Conservation (phyloP, 2,113 vertebrate genomes). For the Oreochromis spilurus region DNA sequence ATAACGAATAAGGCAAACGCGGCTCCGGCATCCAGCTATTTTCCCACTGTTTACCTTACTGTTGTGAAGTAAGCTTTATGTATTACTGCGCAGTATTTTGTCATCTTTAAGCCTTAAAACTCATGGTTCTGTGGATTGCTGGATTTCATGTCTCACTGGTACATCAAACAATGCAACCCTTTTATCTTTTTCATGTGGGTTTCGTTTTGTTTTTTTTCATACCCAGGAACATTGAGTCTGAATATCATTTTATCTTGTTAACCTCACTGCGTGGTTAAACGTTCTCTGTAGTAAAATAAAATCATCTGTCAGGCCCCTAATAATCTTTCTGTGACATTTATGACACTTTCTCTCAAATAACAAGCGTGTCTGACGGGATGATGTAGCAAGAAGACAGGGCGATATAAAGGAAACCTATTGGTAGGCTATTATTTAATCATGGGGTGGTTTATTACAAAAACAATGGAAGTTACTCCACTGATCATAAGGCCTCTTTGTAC, state of each 20-base stretch:
- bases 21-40: not conserved
- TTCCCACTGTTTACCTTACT: not conserved
- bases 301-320: not conserved
- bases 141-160: not conserved
- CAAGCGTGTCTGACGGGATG: not conserved
- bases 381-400: not conserved
- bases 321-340: not conserved
- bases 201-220: not conserved
- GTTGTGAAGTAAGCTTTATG: not conserved
- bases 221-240: not conserved
- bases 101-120: not conserved
- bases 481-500: not conserved
- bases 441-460: not conserved
- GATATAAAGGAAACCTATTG: not conserved
- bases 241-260: not conserved
- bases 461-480: not conserved
- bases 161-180: not conserved
- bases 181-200: not conserved
- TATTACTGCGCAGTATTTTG: not conserved
- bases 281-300: not conserved
- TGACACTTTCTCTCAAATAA: not conserved
- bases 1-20: accelerated
- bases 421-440: not conserved
- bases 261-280: not conserved
- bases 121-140: not conserved